Evolutionary conservation across 2,797 vertebrate genomes (phyloP).

Genomic region (Aulostomus chinensis): DNA sequence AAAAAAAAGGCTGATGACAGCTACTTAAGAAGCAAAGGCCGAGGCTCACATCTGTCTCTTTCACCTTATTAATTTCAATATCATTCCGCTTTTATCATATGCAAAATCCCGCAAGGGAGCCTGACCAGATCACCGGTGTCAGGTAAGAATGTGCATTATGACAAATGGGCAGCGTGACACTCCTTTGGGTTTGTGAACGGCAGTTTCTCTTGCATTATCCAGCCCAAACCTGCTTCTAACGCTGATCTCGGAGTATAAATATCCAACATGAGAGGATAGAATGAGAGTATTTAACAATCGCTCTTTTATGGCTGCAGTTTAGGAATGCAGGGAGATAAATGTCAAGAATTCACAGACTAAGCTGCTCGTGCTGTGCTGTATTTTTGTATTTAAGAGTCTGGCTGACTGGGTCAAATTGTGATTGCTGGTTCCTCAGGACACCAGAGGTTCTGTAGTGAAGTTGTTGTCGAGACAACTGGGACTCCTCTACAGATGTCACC

Average conservation of each 20-base stretch:
- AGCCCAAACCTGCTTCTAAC: slow-evolving; percentile 9
- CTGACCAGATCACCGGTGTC: slow-evolving; percentile 34
- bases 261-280: slow-evolving; percentile 27
- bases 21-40: slow-evolving; percentile 66
- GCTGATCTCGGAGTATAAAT: slow-evolving; percentile 10
- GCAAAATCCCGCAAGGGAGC: slow-evolving; percentile 48
- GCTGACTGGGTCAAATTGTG: slow-evolving; percentile 38
- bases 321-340: slow-evolving; percentile 36
- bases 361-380: slow-evolving; percentile 11
- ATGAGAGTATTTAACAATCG: slow-evolving; percentile 13
- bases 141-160: slow-evolving; percentile 43
- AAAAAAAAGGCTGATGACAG: slow-evolving; percentile 44
- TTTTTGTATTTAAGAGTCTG: slow-evolving; percentile 38
- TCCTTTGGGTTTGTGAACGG: slow-evolving; percentile 29
- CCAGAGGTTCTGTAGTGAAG: slow-evolving; percentile 18
- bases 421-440: slow-evolving; percentile 26
- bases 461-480: slow-evolving; percentile 37
- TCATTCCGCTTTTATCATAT: slow-evolving; percentile 49
- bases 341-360: slow-evolving; percentile 25
- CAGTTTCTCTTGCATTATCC: slow-evolving; percentile 24
- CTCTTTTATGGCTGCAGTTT: slow-evolving; percentile 20
- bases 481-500: slow-evolving; percentile 36
- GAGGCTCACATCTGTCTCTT: slow-evolving; percentile 50
- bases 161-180: slow-evolving; percentile 41
- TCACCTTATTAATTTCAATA: slow-evolving; percentile 68